phyloP scores from a whole-genome alignment of 2,113 vertebrate species.

The Dipodomys spectabilis region DNA sequence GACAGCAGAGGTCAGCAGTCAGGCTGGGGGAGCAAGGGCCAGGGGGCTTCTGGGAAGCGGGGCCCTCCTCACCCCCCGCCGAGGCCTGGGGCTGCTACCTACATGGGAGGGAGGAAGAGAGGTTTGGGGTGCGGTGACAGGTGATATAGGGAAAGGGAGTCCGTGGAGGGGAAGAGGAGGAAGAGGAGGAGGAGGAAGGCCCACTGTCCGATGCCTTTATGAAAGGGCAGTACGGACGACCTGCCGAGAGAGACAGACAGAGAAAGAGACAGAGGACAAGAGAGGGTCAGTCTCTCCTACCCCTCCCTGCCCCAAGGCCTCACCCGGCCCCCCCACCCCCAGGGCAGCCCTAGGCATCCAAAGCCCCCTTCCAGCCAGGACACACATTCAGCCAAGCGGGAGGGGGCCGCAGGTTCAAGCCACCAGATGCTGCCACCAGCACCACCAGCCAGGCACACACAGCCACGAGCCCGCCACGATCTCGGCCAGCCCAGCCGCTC shows the following conservation, averaged over 20 bases:
- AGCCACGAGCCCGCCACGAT: neutral
- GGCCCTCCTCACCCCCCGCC: constrained; percentile 71
- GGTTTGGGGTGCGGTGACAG: constrained; percentile 92
- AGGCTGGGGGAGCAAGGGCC: constrained; percentile 70
- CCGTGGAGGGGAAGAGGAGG: constrained; percentile 91
- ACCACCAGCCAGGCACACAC: constrained; percentile 4
- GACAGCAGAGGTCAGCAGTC: constrained; percentile 58
- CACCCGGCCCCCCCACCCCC: constrained; percentile 75
- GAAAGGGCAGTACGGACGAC: constrained; percentile 98
- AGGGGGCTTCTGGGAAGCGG: constrained; percentile 71
- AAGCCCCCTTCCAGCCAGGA: constrained; percentile 57
- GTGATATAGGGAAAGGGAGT: constrained; percentile 89
- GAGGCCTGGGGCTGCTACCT: constrained; percentile 85
- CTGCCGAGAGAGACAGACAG: constrained; percentile 90
- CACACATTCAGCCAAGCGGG: constrained; percentile 48
- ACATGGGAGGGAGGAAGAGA: constrained; percentile 92
- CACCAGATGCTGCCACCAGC: constrained; percentile 13
- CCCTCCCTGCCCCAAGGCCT: constrained; percentile 21
- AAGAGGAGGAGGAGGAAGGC: constrained; percentile 89
- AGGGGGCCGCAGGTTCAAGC: constrained; percentile 43
- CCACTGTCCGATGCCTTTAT: constrained; percentile 97
- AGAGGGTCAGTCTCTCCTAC: constrained; percentile 86
- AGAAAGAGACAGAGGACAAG: constrained; percentile 88
- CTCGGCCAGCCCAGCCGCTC: constrained; percentile 2
- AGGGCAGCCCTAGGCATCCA: constrained; percentile 62